Base-by-base conservation (phyloP, 2,888 invertebrate genomes). In the Agriopis marginaria region DNA sequence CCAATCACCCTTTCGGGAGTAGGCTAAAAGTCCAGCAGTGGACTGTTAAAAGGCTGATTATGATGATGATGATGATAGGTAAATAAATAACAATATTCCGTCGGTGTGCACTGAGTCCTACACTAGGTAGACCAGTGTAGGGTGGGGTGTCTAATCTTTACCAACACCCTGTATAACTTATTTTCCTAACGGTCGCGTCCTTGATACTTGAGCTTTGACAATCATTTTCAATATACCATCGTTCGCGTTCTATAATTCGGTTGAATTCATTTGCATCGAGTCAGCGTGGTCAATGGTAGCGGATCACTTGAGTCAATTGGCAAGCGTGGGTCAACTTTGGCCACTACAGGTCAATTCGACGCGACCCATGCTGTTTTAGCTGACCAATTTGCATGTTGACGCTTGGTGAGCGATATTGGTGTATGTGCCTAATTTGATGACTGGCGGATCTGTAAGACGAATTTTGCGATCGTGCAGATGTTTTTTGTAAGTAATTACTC, bases 301-400 rank as follows among this genome's bases (percentile, higher is more conserved):
- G 54, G 68, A 75, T 76, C 77, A 75, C 76, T 69, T 76, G 65
- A 63, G 76, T 77, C 78, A 78, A 77, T 71, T 78, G 67, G 42
- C 42, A 32, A 49, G 63, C 66, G 55, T 14, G 60, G 66, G 67
- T 64, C 63, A 71, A 63, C 42, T 14, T 44, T 45, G 23, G 58
- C 58, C 58, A 17, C 42, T 14, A 51, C 32, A 39, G 54, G 50
- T 50, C 40, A 62, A 62, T 9, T 58, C 17, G 4, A 17, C n/a
- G 39, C 63, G 63, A 65, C 66, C 62, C 11, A 56, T 23, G 58
- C 50, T 66, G 68, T 63, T 69, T 69, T 68, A 55, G 66, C 54
- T 17, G 53, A 60, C 42, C 47, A 61, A 62, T 65, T 65, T 47
- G 42, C 42, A 50, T 47, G 39, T 45, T 44, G 39, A 17, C 51